Percentiles rank a stretch among this genome's conserved stretches.
phyloP scores from a whole-genome alignment of 2,113 vertebrate species.

The Nibea albiflora region DNA sequence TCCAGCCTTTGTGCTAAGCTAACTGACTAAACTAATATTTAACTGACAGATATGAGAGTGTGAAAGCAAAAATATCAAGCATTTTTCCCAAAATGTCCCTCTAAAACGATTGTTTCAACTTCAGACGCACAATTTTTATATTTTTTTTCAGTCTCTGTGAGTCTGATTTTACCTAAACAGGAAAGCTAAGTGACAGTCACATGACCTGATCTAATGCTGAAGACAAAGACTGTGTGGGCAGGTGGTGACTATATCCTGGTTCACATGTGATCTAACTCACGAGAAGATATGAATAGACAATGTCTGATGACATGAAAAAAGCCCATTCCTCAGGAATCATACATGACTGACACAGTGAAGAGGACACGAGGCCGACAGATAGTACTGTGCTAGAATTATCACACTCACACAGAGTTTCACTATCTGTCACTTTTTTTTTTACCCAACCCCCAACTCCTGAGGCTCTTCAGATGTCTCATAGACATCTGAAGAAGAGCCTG shows the following conservation, averaged over 20 bases:
- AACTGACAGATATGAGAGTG: background rate
- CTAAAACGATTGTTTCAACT: background rate
- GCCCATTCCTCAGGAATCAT: constrained; percentile 62
- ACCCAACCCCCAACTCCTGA: constrained; percentile 72
- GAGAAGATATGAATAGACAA: constrained; percentile 50
- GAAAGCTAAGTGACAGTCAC: background rate
- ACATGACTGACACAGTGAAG: constrained; percentile 52
- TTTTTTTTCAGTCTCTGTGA: background rate
- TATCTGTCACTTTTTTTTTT: constrained; percentile 48
- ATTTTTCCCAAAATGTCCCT: background rate
- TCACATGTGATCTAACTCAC: background rate
- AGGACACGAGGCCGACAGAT: constrained; percentile 41
- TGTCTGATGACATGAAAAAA: constrained; percentile 53
- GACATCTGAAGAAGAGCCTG: constrained; percentile 62
- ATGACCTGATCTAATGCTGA: background rate
- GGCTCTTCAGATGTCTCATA: constrained; percentile 65
- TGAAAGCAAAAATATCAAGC: background rate
- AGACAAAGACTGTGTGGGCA: background rate
- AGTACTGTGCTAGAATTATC: constrained; percentile 48
- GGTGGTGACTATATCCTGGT: constrained; percentile 14
- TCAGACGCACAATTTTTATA: background rate
- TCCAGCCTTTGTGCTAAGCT: background rate
- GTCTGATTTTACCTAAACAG: background rate
- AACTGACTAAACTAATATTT: background rate
- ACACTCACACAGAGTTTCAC: constrained; percentile 54